Base-by-base conservation (phyloP, 2,888 invertebrate genomes). In the Microchrysa polita region DNA sequence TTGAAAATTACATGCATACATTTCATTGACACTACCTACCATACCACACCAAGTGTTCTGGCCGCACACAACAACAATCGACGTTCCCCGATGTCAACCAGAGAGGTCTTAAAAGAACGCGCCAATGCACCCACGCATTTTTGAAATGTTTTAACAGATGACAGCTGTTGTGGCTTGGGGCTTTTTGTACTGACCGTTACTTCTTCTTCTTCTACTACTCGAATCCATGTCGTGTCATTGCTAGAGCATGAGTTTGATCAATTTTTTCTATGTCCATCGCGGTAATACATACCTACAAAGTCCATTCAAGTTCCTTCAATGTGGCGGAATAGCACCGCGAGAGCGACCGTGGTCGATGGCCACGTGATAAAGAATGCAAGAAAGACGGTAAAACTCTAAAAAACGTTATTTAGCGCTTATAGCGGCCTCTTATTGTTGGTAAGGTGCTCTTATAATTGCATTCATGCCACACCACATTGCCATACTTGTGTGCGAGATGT, bases 151-250 rank as follows among this genome's bases (percentile, higher is more conserved):
- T 61, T 40, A 34, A 23, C 61, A 16, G 61, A 61, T 61, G 61
- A 61, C 61, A 61, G 61, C 40, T 61, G 61, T 61, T 61, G 61
- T 34, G 61, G 34, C 61, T 61, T 34, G 34, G 18, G 61, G 61
- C n/a, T n/a, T 61, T 61, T 34, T 34, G 23, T 16, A 18, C 22
- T 61, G 61, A 61, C 40, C 60, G 60, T 60, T 60, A 60, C 27
- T 60, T 60, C 60, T 60, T 23, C n/a, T n/a, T n/a, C n/a, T n/a
- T n/a, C n/a, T n/a, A n/a, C n/a, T n/a, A n/a, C n/a, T n/a, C n/a
- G 23, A 27, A 60, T 20, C 22, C 60, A 60, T 60, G n/a, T n/a
- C n/a, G n/a, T n/a, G n/a, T n/a, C n/a, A n/a, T n/a, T n/a, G 4
- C 20, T 18, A 2, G 20, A 57, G 57, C 57, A 57, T 60, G 22